Evolutionary conservation across 2,888 invertebrate species (phyloP).

Genomic region (Drosophila ustulata): DNA sequence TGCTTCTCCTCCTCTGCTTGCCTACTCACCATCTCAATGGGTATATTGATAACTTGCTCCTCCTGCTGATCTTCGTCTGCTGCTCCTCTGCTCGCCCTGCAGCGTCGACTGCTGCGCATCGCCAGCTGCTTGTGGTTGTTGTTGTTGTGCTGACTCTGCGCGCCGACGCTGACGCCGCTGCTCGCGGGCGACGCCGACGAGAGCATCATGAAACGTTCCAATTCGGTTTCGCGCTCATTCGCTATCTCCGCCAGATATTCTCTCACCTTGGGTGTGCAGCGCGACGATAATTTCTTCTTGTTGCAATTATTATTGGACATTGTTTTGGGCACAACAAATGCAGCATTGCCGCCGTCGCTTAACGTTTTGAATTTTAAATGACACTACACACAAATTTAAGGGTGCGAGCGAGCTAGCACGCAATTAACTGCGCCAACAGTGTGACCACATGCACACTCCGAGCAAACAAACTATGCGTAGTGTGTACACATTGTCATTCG

Average conservation of each 20-base stretch:
- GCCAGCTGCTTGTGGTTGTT: not conserved
- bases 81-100: slow-evolving; percentile 25
- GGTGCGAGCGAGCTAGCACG: slow-evolving; percentile 26
- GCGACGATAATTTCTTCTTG: slow-evolving; percentile 40
- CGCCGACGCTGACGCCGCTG: slow-evolving; percentile 64
- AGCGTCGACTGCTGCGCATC: slow-evolving; percentile 27
- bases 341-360: not conserved
- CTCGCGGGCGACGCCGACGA: slow-evolving; percentile 67
- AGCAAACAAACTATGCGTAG: not conserved
- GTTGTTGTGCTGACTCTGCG: slow-evolving; percentile 17
- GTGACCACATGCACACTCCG: slow-evolving; percentile 6
- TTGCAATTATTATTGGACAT: slow-evolving; percentile 44
- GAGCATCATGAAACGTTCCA: slow-evolving; percentile 65
- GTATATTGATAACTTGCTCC: slow-evolving; percentile 41
- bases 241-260: slow-evolving; percentile 61
- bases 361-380: slow-evolving; percentile 30
- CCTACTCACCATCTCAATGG: slow-evolving; percentile 46
- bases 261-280: slow-evolving; percentile 63
- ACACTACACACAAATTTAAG: not conserved
- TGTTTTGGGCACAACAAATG: slow-evolving; percentile 3
- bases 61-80: slow-evolving; percentile 2
- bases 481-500: not conserved
- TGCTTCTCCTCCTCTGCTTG: not conserved
- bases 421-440: not conserved
- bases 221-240: slow-evolving; percentile 62